Base-by-base conservation (phyloP, 2,113 vertebrate genomes). In the Lepisosteus oculatus region DNA sequence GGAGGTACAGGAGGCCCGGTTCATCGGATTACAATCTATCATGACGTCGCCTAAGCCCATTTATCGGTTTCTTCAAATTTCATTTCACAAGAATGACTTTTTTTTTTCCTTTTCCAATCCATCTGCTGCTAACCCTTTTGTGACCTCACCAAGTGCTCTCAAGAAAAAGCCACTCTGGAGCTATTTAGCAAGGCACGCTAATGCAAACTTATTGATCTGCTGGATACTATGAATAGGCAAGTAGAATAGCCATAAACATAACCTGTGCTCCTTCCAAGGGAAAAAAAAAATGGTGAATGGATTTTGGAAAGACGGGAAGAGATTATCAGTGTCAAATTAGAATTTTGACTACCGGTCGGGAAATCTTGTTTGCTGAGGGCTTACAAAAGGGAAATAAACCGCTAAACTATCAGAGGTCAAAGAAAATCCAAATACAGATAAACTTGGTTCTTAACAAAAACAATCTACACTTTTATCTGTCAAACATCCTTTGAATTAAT, bases 151-250 rank as follows among this genome's bases (percentile, higher is more conserved):
- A 61, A 44, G 17, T 44, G 1, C 6, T 44, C 64, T 69, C 57
- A 61, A 66, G 17, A 55, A 74, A 72, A 57, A 61, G 15, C 51
- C 61, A 62, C 55, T 78, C 72, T 75, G 74, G 61, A 78, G 79
- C 78, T 72, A 70, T 77, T 79, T 80, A 79, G 70, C 67, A 67
- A 54, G 45, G 41, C 57, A 57, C 68, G 61, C 80, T 77, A 78
- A 78, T 76, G 79, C 74, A 75, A 17, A 65, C 55, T 61, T 71
- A 83, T 81, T 73, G 80, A 83, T 80, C 73, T 12, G 68, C 9
- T 61, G 63, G 41, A 68, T 76, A 55, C 43, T 64, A 66, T 74
- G 15, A 69, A 68, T 69, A 70, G 70, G 59, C 71, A 61, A 70
- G 11, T 4, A 8, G n/a, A 59, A 13, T 4, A 59, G 56, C 56